Base-by-base conservation (phyloP, 2,113 vertebrate species). In the Oophaga pumilio region DNA sequence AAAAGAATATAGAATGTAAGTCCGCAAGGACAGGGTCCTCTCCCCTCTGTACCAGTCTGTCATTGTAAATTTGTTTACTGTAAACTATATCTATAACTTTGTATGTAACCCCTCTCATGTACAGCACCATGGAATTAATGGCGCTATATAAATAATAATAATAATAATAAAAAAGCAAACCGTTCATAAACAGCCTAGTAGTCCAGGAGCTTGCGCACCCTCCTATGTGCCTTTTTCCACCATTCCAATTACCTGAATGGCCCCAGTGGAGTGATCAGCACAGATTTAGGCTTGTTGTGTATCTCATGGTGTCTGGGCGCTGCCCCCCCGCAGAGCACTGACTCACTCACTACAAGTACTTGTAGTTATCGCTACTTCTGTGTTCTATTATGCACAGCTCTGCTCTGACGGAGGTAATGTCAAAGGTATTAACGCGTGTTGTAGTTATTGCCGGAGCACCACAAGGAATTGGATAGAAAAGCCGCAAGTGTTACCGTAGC, bases 381-480 rank as follows among this genome's bases (percentile, higher is more conserved):
- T 60, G 71, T 85, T 76, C 53, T 76, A 59, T 50, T 53, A 20
- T 84, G 15, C 60, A n/a, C 9, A 56, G 66, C 60, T 56, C 20
- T 73, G 18, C 66, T 28, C 22, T 60, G 20, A 28, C 33, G 28
- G 49, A 60, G 69, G 20, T 85, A 60, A 85, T 62, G 84, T 85
- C 73, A 52, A 22, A 60, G 84, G 69, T 85, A 64, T 85, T 76
- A 85, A 76, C 18, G 22, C 50, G 73, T 66, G 5, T 80, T 60
- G 28, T 82, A 60, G 28, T 50, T 76, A 76, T 76, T 85, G 71
- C 73, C 77, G 20, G 57, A 50, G n/a, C 83, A 57, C 22, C n/a
- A 20, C 56, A 85, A 50, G 28, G 28, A 62, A 49, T 85, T 85
- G 60, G 84, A 85, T 28, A 62, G 59, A 76, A 82, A 76, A 20